These are phyloP conservation scores for Seira ritae DNA, from an alignment of 2,888 invertebrate genomes.

Conservation along the genomic window DNA sequence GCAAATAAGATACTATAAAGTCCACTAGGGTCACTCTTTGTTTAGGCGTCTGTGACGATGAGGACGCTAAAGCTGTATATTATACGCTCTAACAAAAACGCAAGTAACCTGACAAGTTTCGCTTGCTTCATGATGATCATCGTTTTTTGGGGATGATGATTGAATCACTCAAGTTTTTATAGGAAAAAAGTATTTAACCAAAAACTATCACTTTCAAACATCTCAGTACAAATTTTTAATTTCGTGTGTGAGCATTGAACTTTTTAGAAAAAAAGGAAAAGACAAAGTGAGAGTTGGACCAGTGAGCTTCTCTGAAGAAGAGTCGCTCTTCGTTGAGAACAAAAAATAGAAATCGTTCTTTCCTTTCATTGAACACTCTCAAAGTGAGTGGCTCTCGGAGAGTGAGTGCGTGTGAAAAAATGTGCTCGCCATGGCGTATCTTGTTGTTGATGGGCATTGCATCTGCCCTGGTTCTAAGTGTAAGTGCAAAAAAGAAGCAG, in stretches of 20 bases:
- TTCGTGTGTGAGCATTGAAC: slow-evolving; percentile 60
- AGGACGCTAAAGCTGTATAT: too few relatives aligned
- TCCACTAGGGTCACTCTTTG: too few relatives aligned
- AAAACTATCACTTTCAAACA: slow-evolving; percentile 62
- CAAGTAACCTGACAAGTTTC: slow-evolving; percentile 60
- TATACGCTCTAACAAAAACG: too few relatives aligned
- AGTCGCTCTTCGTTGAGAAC: slow-evolving; percentile 40
- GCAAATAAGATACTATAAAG: too few relatives aligned
- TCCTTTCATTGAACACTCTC: too few relatives aligned
- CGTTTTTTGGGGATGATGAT: slow-evolving; percentile 54
- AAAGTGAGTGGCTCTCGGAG: slow-evolving; percentile 19
- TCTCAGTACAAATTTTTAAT: slow-evolving; percentile 59
- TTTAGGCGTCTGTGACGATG: too few relatives aligned
- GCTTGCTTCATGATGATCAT: slow-evolving; percentile 41
- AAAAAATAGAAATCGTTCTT: slow-evolving; percentile 54
- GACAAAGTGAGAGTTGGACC: slow-evolving; percentile 30
- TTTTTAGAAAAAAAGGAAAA: slow-evolving; percentile 27
- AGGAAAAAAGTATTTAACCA: slow-evolving; percentile 61
- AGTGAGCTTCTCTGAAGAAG: slow-evolving; percentile 28
- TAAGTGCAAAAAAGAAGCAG: slow-evolving; percentile 29
- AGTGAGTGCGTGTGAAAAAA: slow-evolving; percentile 29
- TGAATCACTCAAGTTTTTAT: slow-evolving; percentile 57
- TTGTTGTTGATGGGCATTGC: slow-evolving; percentile 21
- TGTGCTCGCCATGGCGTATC: slow-evolving; percentile 29
- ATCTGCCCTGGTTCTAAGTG: slow-evolving; percentile 41